A percentile compares a stretch with the other conserved stretches of the same genome.
These are phyloP conservation scores for Tinamus major DNA, from an alignment of 2,797 vertebrate genomes.

Conservation along the genomic window DNA sequence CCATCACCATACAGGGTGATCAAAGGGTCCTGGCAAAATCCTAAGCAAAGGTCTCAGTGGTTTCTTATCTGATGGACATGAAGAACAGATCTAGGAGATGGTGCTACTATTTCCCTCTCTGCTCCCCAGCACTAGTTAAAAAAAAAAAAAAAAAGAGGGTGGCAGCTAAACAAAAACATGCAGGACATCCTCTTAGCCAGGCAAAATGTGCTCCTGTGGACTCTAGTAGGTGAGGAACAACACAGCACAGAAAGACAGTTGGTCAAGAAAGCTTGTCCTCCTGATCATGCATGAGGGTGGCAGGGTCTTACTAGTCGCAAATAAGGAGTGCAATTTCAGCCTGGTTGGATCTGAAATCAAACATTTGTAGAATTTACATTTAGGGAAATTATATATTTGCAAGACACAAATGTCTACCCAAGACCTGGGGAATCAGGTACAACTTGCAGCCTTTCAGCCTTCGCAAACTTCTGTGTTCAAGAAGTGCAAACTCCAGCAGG, in stretches of 20 bases:
- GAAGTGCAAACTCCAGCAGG: neutral
- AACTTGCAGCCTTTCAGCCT: neutral
- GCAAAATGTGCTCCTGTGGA: too few relatives aligned
- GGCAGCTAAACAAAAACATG: neutral
- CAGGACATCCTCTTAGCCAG: neutral
- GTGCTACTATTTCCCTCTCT: accelerated
- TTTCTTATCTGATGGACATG: accelerated
- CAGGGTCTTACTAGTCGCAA: neutral
- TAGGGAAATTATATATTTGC: too few relatives aligned
- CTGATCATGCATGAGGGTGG: accelerated
- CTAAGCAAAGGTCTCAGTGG: accelerated
- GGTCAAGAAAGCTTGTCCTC: neutral
- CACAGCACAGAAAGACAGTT: accelerated
- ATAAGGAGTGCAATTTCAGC: neutral
- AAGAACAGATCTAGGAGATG: neutral
- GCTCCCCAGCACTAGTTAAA: accelerated
- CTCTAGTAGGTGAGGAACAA: accelerated
- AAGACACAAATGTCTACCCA: neutral
- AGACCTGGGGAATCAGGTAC: neutral
- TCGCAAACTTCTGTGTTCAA: accelerated
- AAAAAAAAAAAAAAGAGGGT: neutral
- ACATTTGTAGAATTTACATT: neutral
- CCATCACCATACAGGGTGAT: accelerated
- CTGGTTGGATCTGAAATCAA: neutral
- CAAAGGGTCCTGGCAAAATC: neutral